These are phyloP conservation scores for Oryzias dopingdopingensis DNA, from an alignment of 2,797 vertebrate species.

Conservation along the genomic window DNA sequence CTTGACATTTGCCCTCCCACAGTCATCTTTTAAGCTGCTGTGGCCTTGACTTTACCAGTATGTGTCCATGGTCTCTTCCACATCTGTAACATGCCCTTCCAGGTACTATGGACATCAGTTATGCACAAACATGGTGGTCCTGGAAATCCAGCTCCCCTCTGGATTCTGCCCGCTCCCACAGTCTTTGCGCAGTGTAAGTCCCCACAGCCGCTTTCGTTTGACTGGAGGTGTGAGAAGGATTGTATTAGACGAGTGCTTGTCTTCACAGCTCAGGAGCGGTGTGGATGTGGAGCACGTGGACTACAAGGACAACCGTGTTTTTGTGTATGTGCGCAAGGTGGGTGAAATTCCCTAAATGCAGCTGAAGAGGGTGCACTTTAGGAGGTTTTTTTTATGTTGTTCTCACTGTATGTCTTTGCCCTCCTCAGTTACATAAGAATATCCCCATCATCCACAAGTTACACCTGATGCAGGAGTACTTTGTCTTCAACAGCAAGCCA, in stretches of 20 bases:
- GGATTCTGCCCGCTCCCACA: constrained; percentile 53
- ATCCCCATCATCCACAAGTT: constrained; percentile 20
- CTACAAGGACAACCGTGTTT: constrained; percentile 43
- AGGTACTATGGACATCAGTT: constrained; percentile 56
- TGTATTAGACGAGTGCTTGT: constrained; percentile 1
- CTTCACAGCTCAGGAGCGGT: constrained; percentile 31
- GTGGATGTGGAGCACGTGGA: constrained; percentile 53
- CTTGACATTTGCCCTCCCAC: too few species aligned
- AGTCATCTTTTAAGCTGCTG: too few species aligned
- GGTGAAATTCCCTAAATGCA: constrained; percentile 6
- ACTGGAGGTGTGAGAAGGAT: not conserved
- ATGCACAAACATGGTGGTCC: constrained; percentile 68
- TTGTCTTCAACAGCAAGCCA: constrained; percentile 49
- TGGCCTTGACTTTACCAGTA: too few species aligned
- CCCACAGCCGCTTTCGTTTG: not conserved
- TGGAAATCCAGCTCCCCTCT: constrained; percentile 71
- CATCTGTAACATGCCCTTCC: not conserved
- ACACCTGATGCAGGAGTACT: constrained; percentile 41
- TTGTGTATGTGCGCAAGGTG: constrained; percentile 63
- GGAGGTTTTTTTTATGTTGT: not conserved
- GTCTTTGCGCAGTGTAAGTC: constrained; percentile 53
- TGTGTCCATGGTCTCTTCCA: too few species aligned
- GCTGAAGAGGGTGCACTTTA: not conserved
- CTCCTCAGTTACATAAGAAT: constrained; percentile 45
- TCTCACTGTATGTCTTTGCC: constrained; percentile 1